Evolutionary conservation across 1,140 invertebrate species (phyloP).

Genomic region (Drosophila lini): DNA sequence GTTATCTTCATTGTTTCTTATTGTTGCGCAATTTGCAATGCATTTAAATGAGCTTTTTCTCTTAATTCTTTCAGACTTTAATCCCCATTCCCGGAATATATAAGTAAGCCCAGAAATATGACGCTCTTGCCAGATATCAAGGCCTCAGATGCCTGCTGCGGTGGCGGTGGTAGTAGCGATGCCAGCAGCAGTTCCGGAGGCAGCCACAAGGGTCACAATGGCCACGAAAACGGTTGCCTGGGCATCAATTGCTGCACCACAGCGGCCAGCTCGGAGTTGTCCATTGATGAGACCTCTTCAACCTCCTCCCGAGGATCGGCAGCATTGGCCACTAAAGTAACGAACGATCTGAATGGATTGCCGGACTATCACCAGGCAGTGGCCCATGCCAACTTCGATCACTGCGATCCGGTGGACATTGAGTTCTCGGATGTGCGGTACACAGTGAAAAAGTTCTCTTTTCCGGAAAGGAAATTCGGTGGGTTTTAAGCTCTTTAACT

Average conservation of each 20-base stretch:
- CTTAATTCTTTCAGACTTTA: conserved; percentile 23
- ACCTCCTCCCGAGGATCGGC: conserved; percentile 41
- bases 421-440: conserved; percentile 88
- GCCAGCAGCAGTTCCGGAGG: conserved; percentile 45
- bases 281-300: conserved; percentile 71
- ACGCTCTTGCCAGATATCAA: conserved; percentile 82
- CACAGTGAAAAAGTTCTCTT: conserved; percentile 85
- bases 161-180: conserved; percentile 51
- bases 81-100: conserved; percentile 1
- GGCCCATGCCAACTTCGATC: conserved; percentile 70
- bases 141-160: conserved; percentile 62
- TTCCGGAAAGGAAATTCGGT: conserved; percentile 79
- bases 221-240: conserved; percentile 38
- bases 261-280: conserved; percentile 67
- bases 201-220: conserved; percentile 33
- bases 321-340: conserved; percentile 51
- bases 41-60: neutral
- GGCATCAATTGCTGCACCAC: conserved; percentile 75
- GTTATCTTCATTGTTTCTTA: conserved; percentile 2
- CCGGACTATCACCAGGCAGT: conserved; percentile 47
- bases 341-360: conserved; percentile 64
- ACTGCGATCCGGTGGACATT: conserved; percentile 86
- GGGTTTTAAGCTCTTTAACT: neutral
- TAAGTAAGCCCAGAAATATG: conserved; percentile 37
- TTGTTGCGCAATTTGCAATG: neutral